These are phyloP conservation scores for Athrips mouffetella DNA, from an alignment of 2,888 invertebrate species.

Conservation along the genomic window DNA sequence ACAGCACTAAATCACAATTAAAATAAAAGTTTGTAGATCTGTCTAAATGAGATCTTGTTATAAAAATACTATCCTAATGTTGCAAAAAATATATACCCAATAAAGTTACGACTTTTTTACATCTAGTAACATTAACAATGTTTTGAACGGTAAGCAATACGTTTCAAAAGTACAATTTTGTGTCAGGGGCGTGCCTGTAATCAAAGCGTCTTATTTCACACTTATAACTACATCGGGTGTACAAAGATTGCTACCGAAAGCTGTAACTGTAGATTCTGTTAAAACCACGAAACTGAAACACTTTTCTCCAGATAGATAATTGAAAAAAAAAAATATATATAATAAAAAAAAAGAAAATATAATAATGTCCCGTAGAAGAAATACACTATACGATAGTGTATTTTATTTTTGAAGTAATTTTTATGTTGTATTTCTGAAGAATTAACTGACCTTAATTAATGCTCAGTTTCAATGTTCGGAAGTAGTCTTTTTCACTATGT, in stretches of 20 bases:
- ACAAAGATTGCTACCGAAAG: background rate
- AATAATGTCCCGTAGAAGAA: too few species aligned
- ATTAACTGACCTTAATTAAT: too few species aligned
- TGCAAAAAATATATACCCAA: constrained; percentile 55
- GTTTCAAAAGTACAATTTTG: constrained; percentile 51
- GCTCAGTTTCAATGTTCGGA: too few species aligned
- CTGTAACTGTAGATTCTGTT: too few species aligned
- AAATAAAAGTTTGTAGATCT: constrained; percentile 31
- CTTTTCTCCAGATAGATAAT: too few species aligned
- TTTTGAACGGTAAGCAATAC: constrained; percentile 67
- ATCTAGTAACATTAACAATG: constrained; percentile 71
- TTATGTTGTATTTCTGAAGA: too few species aligned
- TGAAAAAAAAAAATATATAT: too few species aligned
- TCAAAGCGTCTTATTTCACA: constrained; percentile 44
- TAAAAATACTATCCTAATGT: constrained; percentile 65
- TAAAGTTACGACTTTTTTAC: constrained; percentile 53
- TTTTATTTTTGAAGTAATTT: too few species aligned
- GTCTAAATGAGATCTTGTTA: constrained; percentile 57
- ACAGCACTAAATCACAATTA: constrained; percentile 63
- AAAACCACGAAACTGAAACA: too few species aligned
- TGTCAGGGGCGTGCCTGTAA: constrained; percentile 52
- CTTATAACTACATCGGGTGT: constrained; percentile 14
- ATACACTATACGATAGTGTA: too few species aligned
- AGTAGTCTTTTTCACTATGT: too few species aligned
- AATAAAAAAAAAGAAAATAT: too few species aligned